Evolutionary conservation across 2,113 vertebrate species (phyloP).

Genomic region (Campylomormyrus numenius): DNA sequence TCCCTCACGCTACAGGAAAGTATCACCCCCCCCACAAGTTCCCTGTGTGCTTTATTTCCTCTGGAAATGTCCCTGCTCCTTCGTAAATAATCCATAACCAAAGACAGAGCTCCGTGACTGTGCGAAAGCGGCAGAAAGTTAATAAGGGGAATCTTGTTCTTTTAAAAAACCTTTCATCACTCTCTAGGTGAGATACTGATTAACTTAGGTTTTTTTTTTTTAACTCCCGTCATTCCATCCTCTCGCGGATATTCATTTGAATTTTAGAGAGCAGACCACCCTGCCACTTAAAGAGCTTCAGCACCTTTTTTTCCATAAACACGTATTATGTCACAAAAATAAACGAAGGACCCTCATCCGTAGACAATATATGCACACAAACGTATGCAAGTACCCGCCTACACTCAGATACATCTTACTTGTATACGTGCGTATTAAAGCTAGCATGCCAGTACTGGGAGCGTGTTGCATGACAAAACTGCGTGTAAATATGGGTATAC

Average conservation of each 20-base stretch:
- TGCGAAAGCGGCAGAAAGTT: background rate
- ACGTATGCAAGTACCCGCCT: background rate
- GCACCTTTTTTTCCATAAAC: background rate
- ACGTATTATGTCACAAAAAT: background rate
- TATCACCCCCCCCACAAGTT: background rate
- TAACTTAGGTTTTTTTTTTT: background rate
- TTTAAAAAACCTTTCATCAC: background rate
- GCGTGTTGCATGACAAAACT: background rate
- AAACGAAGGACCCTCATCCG: background rate
- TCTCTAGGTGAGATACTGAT: slow-evolving; percentile 8
- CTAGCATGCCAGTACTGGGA: background rate
- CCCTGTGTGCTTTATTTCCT: background rate
- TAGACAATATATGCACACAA: background rate
- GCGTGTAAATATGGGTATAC: background rate
- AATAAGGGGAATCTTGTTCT: background rate
- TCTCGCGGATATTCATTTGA: background rate
- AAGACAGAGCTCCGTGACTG: background rate
- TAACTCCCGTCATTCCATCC: background rate
- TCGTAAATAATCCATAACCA: background rate
- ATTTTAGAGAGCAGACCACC: background rate
- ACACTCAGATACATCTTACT: background rate
- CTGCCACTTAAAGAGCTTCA: background rate
- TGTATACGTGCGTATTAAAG: background rate
- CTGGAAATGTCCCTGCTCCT: background rate
- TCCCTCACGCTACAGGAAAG: background rate